Base-by-base conservation (phyloP, 2,888 invertebrate species). In the Oligia strigilis region DNA sequence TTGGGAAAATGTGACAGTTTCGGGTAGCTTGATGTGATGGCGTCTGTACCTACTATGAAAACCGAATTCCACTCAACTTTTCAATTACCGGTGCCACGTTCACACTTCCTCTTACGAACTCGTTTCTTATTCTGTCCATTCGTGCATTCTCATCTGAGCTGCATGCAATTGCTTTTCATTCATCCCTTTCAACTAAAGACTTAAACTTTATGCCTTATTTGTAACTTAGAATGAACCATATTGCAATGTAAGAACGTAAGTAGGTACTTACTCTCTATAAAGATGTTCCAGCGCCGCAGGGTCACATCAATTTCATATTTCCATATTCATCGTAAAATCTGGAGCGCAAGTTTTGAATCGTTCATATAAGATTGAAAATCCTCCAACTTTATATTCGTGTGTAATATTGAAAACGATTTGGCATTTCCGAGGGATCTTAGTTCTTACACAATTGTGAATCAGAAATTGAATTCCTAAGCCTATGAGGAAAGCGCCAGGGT, bases 381-480 rank as follows among this genome's bases (percentile, higher is more conserved):
- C 29, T 3, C 14, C 36, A 77, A 40, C 60, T 65, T 66, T 23
- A 78, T 29, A 52, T 52, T 19, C 40, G 5, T 23, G n/a, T 29
- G 36, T 23, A 79, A 83, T 74, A 60, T 77, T 29, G n/a, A n/a
- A 29, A 9, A 60, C 17, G 23, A 29, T 43, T 64, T 46, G 58
- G 17, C 14, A 40, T 40, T 58, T 29, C n/a, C 52, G 29, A 74
- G 1, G 1, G 9, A 60, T 55, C 19, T 55, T 55, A 0, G 13
- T 4, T 46, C 40, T 29, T 62, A 70, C 23, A 19, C 40, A 60
- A 43, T 36, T 46, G 8, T 2, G 36, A 67, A 67, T 55, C 77
- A 46, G n/a, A 72, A 69, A 83, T 72, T 64, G 19, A 64, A 72
- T 69, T 78, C 17, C 40, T 13, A 9, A 72, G 67, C 46, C 46